Evolutionary conservation across 1,140 invertebrate genomes (phyloP).

Genomic region (Holotrichia oblita): DNA sequence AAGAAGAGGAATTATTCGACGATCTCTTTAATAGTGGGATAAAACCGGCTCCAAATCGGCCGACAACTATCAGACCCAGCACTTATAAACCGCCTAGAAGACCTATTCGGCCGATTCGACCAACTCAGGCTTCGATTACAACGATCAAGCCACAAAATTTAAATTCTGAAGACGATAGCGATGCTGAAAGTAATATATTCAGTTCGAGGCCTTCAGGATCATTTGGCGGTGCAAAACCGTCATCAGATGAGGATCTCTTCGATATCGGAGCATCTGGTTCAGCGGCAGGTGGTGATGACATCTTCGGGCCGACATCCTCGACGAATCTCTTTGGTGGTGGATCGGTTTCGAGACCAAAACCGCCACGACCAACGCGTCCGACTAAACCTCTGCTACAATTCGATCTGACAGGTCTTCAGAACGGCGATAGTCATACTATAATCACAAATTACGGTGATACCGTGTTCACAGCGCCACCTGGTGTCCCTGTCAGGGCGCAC

Average conservation of each 20-base stretch:
- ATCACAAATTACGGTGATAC: constrained; percentile 71
- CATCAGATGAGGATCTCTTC: not conserved
- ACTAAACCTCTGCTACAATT: constrained; percentile 24
- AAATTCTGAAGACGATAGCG: too few species aligned
- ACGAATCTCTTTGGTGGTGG: constrained; percentile 10
- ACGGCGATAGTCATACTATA: constrained; percentile 60
- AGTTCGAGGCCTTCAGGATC: constrained; percentile 5
- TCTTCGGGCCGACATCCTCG: constrained; percentile 21
- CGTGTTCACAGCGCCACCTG: constrained; percentile 70
- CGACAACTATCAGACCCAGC: not conserved
- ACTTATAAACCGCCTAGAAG: not conserved
- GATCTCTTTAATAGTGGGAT: not conserved
- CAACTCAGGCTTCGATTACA: not conserved
- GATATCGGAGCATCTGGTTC: not conserved
- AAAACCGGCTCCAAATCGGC: not conserved
- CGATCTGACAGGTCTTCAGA: not conserved
- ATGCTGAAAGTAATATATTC: not conserved
- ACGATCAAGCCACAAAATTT: not conserved
- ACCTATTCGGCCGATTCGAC: not conserved
- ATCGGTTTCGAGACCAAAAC: not conserved
- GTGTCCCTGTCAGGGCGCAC: constrained; percentile 73
- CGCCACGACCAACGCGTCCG: constrained; percentile 4
- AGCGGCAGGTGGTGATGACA: not conserved
- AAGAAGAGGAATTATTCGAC: constrained; percentile 44
- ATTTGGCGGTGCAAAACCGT: not conserved